Evolutionary conservation across 2,888 invertebrate genomes (phyloP), one percentile per base, ranked within the genome.

Genomic region (Spilarctia lutea): DNA sequence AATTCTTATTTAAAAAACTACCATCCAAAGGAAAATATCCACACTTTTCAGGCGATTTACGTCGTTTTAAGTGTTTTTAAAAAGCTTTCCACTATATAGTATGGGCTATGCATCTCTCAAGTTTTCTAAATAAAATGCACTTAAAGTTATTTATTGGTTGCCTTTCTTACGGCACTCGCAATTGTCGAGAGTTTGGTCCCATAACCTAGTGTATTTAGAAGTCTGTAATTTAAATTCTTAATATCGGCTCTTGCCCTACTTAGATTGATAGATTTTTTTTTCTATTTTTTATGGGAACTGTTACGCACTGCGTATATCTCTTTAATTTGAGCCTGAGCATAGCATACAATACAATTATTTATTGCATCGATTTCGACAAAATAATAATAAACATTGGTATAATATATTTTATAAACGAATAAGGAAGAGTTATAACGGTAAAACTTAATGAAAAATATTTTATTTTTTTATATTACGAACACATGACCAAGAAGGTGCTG

Each of bases 51-150:
- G 77, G 83, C 88, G 85, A 90, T 90, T 90, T 85, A 79, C 75
- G 63, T 73, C 87, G 90, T 91, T 90, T 90, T 91, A 81, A 79
- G 71, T 76, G 83, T 86, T 87, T 86, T 86, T 88, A 89, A 90
- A 86, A 86, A 82, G 86, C 77, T 82, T 52, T 79, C 42, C 73
- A 77, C 81, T 77, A 76, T 81, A 79, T 70, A 66, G 30, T 75
- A 69, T 68, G 68, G 71, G 72, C 72, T 63, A 81, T 84, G 86
- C 83, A 85, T 82, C 79, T 81, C 74, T 74, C 73, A 76, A 77
- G 81, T 80, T 81, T 78, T 30, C 71, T 80, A 83, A 86, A 87
- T 84, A 86, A 83, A 81, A 81, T 82, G 82, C 83, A 84, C 75
- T 84, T 77, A 81, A 83, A 77, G 75, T 77, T 85, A 81, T 84